phyloP scores from a whole-genome alignment of 2,113 vertebrate species.

The Hypomesus transpacificus region DNA sequence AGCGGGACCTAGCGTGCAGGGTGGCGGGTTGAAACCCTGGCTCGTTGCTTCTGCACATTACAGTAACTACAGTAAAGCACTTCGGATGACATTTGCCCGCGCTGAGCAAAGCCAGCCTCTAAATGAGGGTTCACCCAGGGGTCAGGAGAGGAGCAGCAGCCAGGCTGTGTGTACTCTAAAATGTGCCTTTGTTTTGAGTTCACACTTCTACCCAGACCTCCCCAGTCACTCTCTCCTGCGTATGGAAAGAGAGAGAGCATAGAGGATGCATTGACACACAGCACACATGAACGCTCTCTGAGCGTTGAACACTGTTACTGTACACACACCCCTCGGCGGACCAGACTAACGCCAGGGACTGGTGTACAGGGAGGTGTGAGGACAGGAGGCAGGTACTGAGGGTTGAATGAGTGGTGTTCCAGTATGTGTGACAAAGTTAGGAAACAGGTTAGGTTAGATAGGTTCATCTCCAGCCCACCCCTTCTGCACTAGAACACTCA shows the following conservation, averaged over 20 bases:
- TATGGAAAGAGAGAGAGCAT: background rate
- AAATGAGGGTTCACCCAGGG: conserved; percentile 48
- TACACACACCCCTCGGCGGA: conserved; percentile 11
- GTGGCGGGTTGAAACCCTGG: conserved; percentile 42
- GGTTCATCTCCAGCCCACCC: conserved; percentile 17
- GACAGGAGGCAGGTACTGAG: background rate
- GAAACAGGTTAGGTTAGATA: too few species aligned
- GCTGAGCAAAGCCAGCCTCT: conserved; percentile 18
- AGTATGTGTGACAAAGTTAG: conserved; percentile 12
- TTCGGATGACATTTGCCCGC: conserved; percentile 36
- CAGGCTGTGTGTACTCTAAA: conserved; percentile 24
- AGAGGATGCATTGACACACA: conserved; percentile 50
- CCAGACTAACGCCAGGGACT: conserved; percentile 27
- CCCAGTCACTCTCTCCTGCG: conserved; percentile 13
- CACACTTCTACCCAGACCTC: conserved; percentile 55
- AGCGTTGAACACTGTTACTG: background rate
- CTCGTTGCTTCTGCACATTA: conserved; percentile 23
- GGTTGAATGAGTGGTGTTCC: background rate
- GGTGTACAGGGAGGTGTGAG: conserved; percentile 21
- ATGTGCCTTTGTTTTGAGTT: conserved; percentile 59
- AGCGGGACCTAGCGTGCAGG: conserved; percentile 34
- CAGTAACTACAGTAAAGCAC: conserved; percentile 20
- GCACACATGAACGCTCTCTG: conserved; percentile 32
- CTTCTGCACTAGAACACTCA: too few species aligned
- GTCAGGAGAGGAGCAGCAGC: conserved; percentile 28